phyloP scores from a whole-genome alignment of 2,797 vertebrate species.

The Mastacembelus armatus region DNA sequence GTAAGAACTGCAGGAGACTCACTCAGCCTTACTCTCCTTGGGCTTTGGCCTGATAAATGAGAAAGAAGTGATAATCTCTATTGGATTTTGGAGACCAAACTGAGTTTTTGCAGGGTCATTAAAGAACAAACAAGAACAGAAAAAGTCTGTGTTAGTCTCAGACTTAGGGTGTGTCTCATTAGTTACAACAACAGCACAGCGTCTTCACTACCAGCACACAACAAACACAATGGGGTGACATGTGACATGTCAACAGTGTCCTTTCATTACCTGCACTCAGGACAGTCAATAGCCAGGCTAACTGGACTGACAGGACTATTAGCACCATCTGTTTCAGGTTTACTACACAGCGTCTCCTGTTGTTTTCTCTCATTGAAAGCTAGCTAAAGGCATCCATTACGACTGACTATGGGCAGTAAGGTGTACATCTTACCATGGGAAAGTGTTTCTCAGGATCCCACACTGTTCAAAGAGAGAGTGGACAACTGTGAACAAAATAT shows the following conservation, averaged over 20 bases:
- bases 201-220: conserved; percentile 36
- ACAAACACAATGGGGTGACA: conserved; percentile 62
- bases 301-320: conserved; percentile 74
- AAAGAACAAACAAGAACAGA: conserved; percentile 40
- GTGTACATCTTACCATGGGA: conserved; percentile 70
- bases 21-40: conserved; percentile 22
- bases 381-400: conserved; percentile 73
- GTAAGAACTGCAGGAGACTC: conserved; percentile 39
- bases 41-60: conserved; percentile 28
- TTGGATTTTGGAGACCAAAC: conserved; percentile 36
- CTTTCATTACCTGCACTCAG: conserved; percentile 73
- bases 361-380: conserved; percentile 74
- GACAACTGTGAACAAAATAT: conserved; percentile 43
- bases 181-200: conserved; percentile 54
- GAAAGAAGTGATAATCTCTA: conserved; percentile 38
- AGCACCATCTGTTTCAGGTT: conserved; percentile 83
- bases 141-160: conserved; percentile 38
- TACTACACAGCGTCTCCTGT: conserved; percentile 71
- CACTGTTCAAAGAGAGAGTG: conserved; percentile 58
- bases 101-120: conserved; percentile 39
- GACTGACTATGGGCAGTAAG: conserved; percentile 57
- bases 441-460: conserved; percentile 67
- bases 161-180: conserved; percentile 75
- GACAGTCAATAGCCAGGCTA: conserved; percentile 63
- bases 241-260: conserved; percentile 63